phyloP scores from a whole-genome alignment of 2,113 vertebrate species.

The Pyrgilauda ruficollis region DNA sequence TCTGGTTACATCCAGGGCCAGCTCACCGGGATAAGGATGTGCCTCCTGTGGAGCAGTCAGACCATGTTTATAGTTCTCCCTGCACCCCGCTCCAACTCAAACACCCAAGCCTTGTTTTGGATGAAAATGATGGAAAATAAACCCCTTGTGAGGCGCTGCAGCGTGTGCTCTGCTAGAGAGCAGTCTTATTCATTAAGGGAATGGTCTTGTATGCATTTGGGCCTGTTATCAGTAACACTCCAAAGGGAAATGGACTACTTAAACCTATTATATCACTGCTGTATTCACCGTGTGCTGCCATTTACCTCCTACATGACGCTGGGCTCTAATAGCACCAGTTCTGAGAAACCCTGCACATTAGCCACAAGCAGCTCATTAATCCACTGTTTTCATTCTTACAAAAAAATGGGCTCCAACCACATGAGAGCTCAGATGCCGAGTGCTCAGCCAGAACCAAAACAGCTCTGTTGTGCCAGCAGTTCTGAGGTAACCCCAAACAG shows the following conservation, averaged over 20 bases:
- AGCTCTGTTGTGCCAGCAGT: slow-evolving; percentile 44
- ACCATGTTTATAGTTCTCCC: not conserved
- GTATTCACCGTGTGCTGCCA: slow-evolving; percentile 57
- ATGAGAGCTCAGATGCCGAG: not conserved
- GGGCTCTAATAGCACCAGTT: slow-evolving; percentile 49
- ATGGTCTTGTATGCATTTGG: slow-evolving; percentile 63
- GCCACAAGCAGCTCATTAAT: slow-evolving; percentile 62
- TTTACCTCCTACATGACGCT: slow-evolving; percentile 51
- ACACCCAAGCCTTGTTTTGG: slow-evolving; percentile 12
- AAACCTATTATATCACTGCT: slow-evolving; percentile 64
- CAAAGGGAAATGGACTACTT: slow-evolving; percentile 71
- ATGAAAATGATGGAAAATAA: slow-evolving; percentile 54
- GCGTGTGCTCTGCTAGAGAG: not conserved
- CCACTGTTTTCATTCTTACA: slow-evolving; percentile 48
- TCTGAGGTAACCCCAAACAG: not conserved
- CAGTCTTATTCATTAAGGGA: slow-evolving; percentile 67
- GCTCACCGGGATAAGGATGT: fast-evolving
- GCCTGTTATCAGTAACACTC: slow-evolving; percentile 59
- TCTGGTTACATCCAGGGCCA: not conserved
- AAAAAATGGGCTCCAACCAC: slow-evolving; percentile 13
- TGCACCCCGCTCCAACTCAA: not conserved
- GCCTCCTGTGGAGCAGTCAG: not conserved
- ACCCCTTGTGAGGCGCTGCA: slow-evolving; percentile 28
- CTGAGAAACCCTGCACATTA: slow-evolving; percentile 48
- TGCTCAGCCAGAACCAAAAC: not conserved